phyloP scores from a whole-genome alignment of 2,113 vertebrate genomes.

The Indri indri region DNA sequence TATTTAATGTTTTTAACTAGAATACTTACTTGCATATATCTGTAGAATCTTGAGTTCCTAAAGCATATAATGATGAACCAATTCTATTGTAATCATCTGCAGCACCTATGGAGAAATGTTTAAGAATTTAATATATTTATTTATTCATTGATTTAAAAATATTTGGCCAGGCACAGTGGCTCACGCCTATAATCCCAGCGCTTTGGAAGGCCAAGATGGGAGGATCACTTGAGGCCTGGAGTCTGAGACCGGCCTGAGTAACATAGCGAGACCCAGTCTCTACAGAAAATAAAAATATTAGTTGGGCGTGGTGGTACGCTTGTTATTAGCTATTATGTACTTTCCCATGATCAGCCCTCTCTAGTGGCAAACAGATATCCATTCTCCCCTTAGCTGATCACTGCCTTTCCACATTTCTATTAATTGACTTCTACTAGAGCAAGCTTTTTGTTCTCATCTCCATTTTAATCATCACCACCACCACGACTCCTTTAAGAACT shows the following conservation, averaged over 20 bases:
- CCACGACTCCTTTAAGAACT: background rate
- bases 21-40: conserved; percentile 97
- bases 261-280: too few relatives aligned
- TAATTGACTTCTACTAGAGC: background rate
- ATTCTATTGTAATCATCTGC: conserved; percentile 99
- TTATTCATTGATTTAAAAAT: conserved; percentile 34
- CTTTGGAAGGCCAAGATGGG: too few relatives aligned
- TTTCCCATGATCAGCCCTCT: background rate
- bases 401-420: background rate
- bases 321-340: background rate
- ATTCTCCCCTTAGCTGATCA: background rate
- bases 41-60: conserved; percentile 98
- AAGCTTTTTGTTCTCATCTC: background rate
- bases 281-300: too few relatives aligned
- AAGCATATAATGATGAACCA: conserved; percentile 94
- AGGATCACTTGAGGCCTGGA: too few relatives aligned
- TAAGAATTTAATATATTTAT: conserved; percentile 66
- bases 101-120: conserved; percentile 87
- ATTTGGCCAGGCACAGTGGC: background rate
- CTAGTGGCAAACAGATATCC: background rate
- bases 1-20: conserved; percentile 23
- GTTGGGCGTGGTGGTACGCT: too few relatives aligned
- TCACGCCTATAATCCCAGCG: too few relatives aligned
- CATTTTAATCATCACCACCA: background rate
- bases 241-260: too few relatives aligned